A percentile compares a stretch with the other conserved stretches of the same genome.
Evolutionary conservation across 1,140 invertebrate genomes (phyloP).

Genomic region (Sitophilus oryzae): DNA sequence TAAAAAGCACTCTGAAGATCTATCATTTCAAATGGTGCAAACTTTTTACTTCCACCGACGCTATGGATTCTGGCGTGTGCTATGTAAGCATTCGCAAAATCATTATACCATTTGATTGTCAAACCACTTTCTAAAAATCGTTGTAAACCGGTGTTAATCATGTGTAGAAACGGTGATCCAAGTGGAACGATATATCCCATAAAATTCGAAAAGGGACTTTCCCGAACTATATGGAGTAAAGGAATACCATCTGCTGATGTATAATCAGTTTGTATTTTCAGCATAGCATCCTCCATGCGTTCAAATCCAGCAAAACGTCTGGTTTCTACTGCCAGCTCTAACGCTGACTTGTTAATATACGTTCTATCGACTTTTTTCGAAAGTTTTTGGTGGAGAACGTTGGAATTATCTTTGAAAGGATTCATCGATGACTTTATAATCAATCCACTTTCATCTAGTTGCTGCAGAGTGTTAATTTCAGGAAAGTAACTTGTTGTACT

Average conservation of each 20-base stretch:
- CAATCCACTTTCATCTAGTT: neutral
- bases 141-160: neutral
- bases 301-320: constrained; percentile 8
- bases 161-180: constrained; percentile 19
- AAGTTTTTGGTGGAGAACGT: constrained; percentile 2
- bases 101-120: constrained; percentile 6
- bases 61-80: neutral
- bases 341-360: neutral
- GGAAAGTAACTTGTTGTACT: neutral
- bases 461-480: neutral
- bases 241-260: constrained; percentile 4
- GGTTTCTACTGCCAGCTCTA: neutral
- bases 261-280: constrained; percentile 1
- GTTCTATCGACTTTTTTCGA: neutral
- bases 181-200: constrained; percentile 25
- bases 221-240: constrained; percentile 25
- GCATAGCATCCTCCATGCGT: constrained; percentile 9
- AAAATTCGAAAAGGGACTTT: constrained; percentile 26
- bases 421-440: constrained; percentile 8
- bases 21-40: constrained; percentile 10
- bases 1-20: constrained; percentile 19
- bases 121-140: neutral
- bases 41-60: neutral
- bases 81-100: neutral
- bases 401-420: neutral